phyloP scores from a whole-genome alignment of 2,113 vertebrate genomes.

The Bungarus multicinctus region DNA sequence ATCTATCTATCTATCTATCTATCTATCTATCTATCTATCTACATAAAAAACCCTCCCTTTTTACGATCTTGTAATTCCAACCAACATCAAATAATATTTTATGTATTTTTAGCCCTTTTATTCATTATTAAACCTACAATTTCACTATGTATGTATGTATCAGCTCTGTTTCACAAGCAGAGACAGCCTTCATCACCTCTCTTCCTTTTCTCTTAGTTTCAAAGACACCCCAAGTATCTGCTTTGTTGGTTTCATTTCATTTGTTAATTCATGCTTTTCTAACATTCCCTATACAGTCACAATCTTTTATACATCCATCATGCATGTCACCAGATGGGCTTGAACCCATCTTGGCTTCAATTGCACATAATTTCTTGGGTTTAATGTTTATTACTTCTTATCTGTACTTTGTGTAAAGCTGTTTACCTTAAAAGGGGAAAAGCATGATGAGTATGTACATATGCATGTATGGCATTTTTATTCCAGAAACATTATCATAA shows the following conservation, averaged over 20 bases:
- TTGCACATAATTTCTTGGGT: neutral
- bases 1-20: no score
- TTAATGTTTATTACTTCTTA: neutral
- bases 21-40: no score
- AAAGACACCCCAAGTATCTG: neutral
- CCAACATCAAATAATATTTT: neutral
- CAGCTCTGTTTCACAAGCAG: neutral
- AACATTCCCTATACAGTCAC: neutral
- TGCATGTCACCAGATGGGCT: neutral
- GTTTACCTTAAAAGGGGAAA: neutral
- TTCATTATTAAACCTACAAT: neutral
- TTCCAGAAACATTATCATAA: slow-evolving; percentile 26
- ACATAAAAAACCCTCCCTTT: neutral
- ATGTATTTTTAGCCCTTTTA: neutral
- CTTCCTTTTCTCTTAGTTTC: neutral
- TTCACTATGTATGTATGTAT: neutral
- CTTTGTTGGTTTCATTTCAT: neutral
- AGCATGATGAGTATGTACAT: neutral
- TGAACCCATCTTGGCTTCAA: neutral
- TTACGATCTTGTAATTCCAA: neutral
- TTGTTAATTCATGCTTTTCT: neutral
- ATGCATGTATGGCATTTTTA: neutral
- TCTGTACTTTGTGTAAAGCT: neutral
- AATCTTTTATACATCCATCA: neutral
- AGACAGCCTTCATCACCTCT: neutral